Percentiles rank a stretch among this genome's conserved stretches.
Conservation (phyloP, 2,888 invertebrate species). For the Synergus umbraculus region DNA sequence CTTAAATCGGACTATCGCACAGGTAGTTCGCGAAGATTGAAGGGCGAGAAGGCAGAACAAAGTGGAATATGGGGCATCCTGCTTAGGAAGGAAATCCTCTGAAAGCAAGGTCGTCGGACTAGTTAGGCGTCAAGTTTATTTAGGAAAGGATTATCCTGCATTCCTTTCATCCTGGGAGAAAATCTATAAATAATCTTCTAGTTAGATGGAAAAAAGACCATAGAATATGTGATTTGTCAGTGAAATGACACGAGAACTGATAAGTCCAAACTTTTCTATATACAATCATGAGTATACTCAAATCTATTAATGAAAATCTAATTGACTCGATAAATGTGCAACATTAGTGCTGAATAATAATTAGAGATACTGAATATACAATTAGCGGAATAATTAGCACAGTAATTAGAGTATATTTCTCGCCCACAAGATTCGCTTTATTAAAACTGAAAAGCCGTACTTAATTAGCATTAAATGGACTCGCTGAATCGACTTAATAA, state of each 20-base stretch:
- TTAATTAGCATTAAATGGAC: slow-evolving; percentile 15
- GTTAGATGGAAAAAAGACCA: not conserved
- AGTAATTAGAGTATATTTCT: not conserved
- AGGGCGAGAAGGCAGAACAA: not conserved
- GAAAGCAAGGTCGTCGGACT: not conserved
- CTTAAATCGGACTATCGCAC: not conserved
- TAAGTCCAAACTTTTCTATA: not conserved
- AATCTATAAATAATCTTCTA: not conserved
- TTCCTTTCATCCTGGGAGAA: not conserved
- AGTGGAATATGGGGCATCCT: not conserved
- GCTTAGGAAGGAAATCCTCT: not conserved
- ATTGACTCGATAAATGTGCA: not conserved
- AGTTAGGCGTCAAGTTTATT: not conserved
- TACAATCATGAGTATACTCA: not conserved
- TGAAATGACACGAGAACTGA: not conserved
- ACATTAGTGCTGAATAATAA: not conserved
- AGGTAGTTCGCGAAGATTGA: not conserved
- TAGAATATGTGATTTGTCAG: not conserved
- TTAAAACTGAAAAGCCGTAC: slow-evolving; percentile 3
- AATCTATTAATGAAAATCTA: not conserved
- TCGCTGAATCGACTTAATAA: slow-evolving; percentile 21
- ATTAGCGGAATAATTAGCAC: not conserved
- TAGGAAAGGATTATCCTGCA: not conserved
- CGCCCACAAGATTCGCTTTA: not conserved
- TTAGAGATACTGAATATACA: not conserved